These are phyloP conservation scores for Jacana jacana DNA, from an alignment of 2,113 vertebrate species.

Conservation along the genomic window DNA sequence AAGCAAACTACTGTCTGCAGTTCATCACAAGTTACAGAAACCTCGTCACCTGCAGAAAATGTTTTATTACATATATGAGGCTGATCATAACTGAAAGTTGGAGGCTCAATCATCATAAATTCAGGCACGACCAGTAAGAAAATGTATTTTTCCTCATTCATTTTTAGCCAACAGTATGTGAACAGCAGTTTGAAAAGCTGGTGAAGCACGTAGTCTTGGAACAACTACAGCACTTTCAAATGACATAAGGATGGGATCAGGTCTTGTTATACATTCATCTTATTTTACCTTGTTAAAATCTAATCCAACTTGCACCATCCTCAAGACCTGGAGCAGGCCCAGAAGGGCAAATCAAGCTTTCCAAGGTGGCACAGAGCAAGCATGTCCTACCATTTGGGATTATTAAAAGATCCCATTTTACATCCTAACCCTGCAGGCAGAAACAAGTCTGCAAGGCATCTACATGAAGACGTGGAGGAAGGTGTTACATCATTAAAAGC, in stretches of 20 bases:
- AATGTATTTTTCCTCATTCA: neutral
- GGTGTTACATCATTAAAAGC: slow-evolving; percentile 35
- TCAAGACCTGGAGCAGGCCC: slow-evolving; percentile 10
- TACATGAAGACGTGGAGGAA: slow-evolving; percentile 6
- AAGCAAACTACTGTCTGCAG: slow-evolving; percentile 37
- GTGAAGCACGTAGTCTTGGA: neutral
- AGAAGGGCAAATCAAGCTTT: slow-evolving; percentile 40
- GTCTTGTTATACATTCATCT: slow-evolving; percentile 41
- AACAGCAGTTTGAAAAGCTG: slow-evolving; percentile 34
- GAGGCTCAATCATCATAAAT: slow-evolving; percentile 32
- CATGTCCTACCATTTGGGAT: slow-evolving; percentile 25
- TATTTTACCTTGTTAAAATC: slow-evolving; percentile 42
- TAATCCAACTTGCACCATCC: neutral
- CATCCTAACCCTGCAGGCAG: slow-evolving; percentile 22
- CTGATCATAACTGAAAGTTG: slow-evolving; percentile 52
- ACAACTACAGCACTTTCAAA: neutral
- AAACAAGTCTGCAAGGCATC: slow-evolving; percentile 34
- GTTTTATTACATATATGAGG: slow-evolving; percentile 58
- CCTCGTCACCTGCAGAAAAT: slow-evolving; percentile 59
- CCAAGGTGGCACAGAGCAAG: neutral
- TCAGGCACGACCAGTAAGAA: slow-evolving; percentile 14
- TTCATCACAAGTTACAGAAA: slow-evolving; percentile 61
- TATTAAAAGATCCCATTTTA: slow-evolving; percentile 48
- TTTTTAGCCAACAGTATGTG: slow-evolving; percentile 15
- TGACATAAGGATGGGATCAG: neutral